Percentiles rank a stretch among this genome's conserved stretches.
phyloP scores from a whole-genome alignment of 2,113 vertebrate species.

The Pseudopodoces humilis region DNA sequence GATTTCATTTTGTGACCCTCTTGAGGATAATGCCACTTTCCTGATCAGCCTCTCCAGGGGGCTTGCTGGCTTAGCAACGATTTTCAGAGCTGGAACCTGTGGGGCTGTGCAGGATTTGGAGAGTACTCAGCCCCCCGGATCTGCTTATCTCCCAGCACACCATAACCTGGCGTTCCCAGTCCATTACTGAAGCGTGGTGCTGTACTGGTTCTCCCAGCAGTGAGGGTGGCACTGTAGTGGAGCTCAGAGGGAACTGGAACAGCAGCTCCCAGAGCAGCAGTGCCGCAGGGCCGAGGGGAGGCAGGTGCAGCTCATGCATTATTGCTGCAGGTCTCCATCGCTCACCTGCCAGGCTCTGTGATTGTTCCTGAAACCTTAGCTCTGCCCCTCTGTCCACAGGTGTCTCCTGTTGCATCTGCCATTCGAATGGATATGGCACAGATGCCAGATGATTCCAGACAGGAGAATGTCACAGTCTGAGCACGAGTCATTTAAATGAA shows the following conservation, averaged over 20 bases:
- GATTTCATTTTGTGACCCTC: background rate
- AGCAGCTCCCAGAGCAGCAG: background rate
- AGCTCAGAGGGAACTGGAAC: background rate
- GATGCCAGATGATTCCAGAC: background rate
- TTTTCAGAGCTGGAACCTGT: background rate
- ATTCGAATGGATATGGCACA: background rate
- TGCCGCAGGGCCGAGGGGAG: background rate
- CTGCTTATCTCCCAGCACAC: background rate
- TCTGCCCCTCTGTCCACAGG: background rate
- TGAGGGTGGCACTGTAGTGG: background rate
- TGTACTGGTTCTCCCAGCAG: background rate
- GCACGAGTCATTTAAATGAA: background rate
- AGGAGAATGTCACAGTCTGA: background rate
- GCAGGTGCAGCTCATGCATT: conserved; percentile 57
- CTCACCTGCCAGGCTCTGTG: conserved; percentile 46
- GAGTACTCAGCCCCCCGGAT: background rate
- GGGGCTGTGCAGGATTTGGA: background rate
- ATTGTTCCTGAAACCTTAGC: conserved; percentile 33
- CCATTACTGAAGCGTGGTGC: accelerated
- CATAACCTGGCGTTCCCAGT: background rate
- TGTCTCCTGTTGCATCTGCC: conserved; percentile 15
- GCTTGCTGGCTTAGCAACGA: background rate
- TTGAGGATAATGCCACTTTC: background rate
- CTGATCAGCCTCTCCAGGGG: background rate
- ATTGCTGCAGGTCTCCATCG: conserved; percentile 32